Evolutionary conservation across 2,888 invertebrate genomes (phyloP), one percentile per base, ranked within the genome.

Genomic region (Eurois occulta): DNA sequence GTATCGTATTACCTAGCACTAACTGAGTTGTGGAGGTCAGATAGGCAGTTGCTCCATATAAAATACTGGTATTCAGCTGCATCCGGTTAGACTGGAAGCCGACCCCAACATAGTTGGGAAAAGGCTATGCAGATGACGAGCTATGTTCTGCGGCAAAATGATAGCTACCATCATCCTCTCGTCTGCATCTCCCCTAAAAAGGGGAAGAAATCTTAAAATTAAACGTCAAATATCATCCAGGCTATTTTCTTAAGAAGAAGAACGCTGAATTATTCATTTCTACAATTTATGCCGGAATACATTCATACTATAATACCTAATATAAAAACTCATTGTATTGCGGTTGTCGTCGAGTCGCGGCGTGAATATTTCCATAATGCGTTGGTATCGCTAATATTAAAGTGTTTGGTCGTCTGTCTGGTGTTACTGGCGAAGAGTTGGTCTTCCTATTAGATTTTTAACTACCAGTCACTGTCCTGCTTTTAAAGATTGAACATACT

Each of bases 251-350:
- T 75, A 78, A 74, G 55, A 38, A 72, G 80, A 72, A 13, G 41
- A 28, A 74, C 24, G 46, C 28, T 87, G 88, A 86, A 87, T 87
- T 52, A 87, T 88, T 86, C 87, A 87, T 72, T 35, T 28, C 7
- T 64, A 70, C 85, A 90, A 90, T 90, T 89, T 90, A 92, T 91
- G 90, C 89, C 67, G 69, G 91, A 89, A 91, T 90, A 90, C 87
- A 90, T 91, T 91, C 89, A 85, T 90, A 87, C 66, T 85, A 77
- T 77, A 82, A 43, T 70, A n/a, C n/a, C n/a, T n/a, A 77, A 48
- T 77, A 82, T 65, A 80, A 74, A 90, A 90, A 89, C 85, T 89
- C 89, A 89, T 90, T 89, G 88, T 78, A 78, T 73, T 76, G 67
- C 71, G 75, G 75, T 21, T 70, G 68, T 77, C 60, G 38, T 48